phyloP scores from a whole-genome alignment of 2,888 invertebrate genomes.

The Thalpophila matura region DNA sequence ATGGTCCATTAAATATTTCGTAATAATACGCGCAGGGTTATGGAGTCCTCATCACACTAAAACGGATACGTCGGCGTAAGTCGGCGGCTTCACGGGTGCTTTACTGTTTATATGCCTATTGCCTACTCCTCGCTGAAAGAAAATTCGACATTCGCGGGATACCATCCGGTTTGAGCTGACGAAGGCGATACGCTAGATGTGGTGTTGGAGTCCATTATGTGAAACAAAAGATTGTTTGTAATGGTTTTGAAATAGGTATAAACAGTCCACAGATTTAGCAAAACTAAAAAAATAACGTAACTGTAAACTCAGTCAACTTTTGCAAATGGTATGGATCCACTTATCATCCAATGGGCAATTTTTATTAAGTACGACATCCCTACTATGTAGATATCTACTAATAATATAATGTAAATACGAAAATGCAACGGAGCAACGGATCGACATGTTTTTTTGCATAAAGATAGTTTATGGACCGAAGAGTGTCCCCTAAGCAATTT shows the following conservation, averaged over 20 bases:
- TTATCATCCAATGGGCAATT: too few species aligned
- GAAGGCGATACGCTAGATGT: background rate
- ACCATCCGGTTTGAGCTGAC: slow-evolving; percentile 5
- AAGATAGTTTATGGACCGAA: too few species aligned
- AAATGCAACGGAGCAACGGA: too few species aligned
- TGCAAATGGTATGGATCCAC: too few species aligned
- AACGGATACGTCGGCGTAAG: background rate
- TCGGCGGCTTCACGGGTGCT: slow-evolving; percentile 1
- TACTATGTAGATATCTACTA: too few species aligned
- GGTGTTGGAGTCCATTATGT: slow-evolving; percentile 1
- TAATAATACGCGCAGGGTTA: slow-evolving; percentile 14
- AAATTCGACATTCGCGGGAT: slow-evolving; percentile 2
- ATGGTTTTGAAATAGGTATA: background rate
- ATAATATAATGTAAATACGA: too few species aligned
- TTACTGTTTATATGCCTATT: slow-evolving; percentile 1
- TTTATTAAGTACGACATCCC: too few species aligned
- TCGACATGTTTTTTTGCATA: too few species aligned
- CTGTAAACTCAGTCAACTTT: too few species aligned
- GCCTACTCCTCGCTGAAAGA: too few species aligned
- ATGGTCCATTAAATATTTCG: slow-evolving; percentile 15
- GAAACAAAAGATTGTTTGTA: slow-evolving; percentile 6
- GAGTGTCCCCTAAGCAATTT: too few species aligned
- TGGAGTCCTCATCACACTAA: background rate
- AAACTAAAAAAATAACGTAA: too few species aligned
- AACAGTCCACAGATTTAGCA: background rate